Base-by-base conservation (phyloP, 2,113 vertebrate species). In the Taxidea taxus region DNA sequence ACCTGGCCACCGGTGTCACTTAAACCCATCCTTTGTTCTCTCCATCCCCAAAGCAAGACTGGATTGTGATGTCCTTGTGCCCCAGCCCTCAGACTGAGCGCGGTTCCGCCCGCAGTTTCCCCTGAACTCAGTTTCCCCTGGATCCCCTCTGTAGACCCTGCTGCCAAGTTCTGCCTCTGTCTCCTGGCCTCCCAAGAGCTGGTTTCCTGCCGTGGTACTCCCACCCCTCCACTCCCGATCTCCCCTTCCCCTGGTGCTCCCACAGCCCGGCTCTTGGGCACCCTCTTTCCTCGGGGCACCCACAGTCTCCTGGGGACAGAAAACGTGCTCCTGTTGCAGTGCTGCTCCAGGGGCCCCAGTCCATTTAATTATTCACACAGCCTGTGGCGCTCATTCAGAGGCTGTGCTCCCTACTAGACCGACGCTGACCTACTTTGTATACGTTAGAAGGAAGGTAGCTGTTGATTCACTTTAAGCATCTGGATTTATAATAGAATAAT, bases 401-500 rank as follows among this genome's bases (percentile, higher is more conserved):
- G 29, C 96, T 49, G 42, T 13, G 44, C 13, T 23, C 86, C 54
- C 66, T n/a, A 39, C 23, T 39, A 58, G 29, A 44, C 23, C 0
- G 0, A 25, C 6, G 0, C 64, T 39, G 23, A 88, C 96, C 95
- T 94, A 77, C 64, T 96, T 93, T 23, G 85, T 47, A 58, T 58
- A 75, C 77, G 4, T 37, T 56, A 85, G 44, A 44, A 91, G 85
- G 82, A 89, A 98, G 82, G 56, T 70, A 72, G 87, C 20, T 1
- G 58, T n/a, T n/a, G 58, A 70, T 91, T 80, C n/a, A 16, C 86
- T 89, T 13, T 9, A 85, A 89, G 91, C 90, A 86, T 66, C 70
- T 58, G 66, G 64, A 58, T 94, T 94, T 93, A 68, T 91, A 91
- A 70, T 31, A 89, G 93, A 96, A 70, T 81, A 86, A 89, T 91